Evolutionary conservation across 2,113 vertebrate genomes (phyloP), one percentile per base, ranked within the genome.

Genomic region (Hippocampus mohnikei): DNA sequence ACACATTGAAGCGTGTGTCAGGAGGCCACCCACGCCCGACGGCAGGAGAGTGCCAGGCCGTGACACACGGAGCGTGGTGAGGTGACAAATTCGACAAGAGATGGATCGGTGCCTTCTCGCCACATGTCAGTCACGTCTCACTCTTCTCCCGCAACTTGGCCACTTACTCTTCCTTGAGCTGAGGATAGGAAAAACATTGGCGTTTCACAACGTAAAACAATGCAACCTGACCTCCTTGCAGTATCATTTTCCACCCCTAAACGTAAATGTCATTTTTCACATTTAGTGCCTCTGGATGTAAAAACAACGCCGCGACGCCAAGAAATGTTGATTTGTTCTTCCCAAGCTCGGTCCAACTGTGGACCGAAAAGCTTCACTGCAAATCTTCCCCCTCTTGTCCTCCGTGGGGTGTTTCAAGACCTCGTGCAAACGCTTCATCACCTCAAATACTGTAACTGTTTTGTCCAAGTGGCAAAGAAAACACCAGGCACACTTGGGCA

Each of bases 1-100:
- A 86, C 84, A 89, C 82, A 84, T 70, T 80, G 74, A 75, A 80
- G 55, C 78, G 76, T 82, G 84, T 88, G 85, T 87, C 85, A 84
- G 83, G 79, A 84, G 84, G 85, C 84, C 83, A 81, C 89, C 87
- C 89, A 91, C 87, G 87, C 88, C 73, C 85, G 85, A 87, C 88
- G 88, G 82, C 40, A 52, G 58, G 62, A 80, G 67, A 77, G 75
- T 69, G 86, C 84, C 84, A 85, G 82, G 82, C 78, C 81, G 72
- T 78, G 89, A 87, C 85, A 86, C 87, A 89, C 72, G 88, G 84
- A 89, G 85, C 74, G 85, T 88, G 89, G 87, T 89, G 89, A 90
- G 82, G 85, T 69, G 89, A 87, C 83, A 88, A 85, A 83, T 88
- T 85, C 67, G 82, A 87, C 84, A 89, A 82, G 84, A 86, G 78